phyloP scores from a whole-genome alignment of 2,888 invertebrate genomes.

The Aphrophora alni region DNA sequence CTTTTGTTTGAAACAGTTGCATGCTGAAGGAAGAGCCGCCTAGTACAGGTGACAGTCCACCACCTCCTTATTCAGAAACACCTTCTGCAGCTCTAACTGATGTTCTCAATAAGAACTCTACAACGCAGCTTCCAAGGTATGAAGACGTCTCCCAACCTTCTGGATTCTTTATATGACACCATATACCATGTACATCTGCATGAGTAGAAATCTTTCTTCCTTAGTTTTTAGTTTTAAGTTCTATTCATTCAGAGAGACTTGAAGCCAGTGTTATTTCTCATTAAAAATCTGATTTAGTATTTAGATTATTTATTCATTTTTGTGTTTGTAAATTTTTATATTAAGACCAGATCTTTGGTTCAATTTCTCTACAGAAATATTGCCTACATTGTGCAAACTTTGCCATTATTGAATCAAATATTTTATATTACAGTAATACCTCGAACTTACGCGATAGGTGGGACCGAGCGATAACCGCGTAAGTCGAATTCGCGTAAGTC shows the following conservation, averaged over 20 bases:
- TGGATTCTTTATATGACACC: constrained; percentile 48
- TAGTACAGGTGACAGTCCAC: constrained; percentile 56
- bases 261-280: neutral
- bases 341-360: too few species aligned
- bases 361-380: too few species aligned
- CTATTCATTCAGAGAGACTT: neutral
- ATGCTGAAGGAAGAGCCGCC: constrained; percentile 48
- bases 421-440: too few species aligned
- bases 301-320: neutral
- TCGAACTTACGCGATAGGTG: too few species aligned
- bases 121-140: constrained; percentile 48
- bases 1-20: constrained; percentile 38
- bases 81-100: constrained; percentile 27
- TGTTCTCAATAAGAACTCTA: constrained; percentile 31
- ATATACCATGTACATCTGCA: neutral
- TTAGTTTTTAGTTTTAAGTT: constrained; percentile 12
- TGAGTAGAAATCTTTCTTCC: constrained; percentile 3
- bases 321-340: too few species aligned
- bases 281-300: neutral
- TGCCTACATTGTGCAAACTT: too few species aligned
- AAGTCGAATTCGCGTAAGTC: too few species aligned
- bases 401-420: too few species aligned
- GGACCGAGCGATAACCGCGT: too few species aligned
- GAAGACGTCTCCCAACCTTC: constrained; percentile 43
- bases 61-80: constrained; percentile 57